Evolutionary conservation across 2,113 vertebrate species (phyloP).

Genomic region (Pantherophis guttatus): DNA sequence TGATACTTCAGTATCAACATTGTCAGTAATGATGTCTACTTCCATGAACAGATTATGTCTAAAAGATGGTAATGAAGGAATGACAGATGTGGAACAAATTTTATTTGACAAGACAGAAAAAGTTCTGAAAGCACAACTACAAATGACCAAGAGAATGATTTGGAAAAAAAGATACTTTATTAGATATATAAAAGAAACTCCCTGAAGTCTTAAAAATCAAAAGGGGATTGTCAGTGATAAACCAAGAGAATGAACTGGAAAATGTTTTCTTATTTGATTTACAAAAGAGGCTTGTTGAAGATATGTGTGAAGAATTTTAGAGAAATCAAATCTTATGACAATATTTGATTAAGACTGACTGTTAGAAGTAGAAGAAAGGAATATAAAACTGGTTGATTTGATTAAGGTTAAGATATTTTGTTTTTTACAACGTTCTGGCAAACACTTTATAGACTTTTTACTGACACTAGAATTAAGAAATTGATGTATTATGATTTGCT

Average conservation of each 20-base stretch:
- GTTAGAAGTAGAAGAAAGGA: not conserved
- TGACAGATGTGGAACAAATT: not conserved
- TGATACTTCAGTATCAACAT: not conserved
- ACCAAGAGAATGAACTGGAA: not conserved
- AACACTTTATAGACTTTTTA: not conserved
- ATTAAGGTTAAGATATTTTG: not conserved
- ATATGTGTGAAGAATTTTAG: not conserved
- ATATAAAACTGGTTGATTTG: not conserved
- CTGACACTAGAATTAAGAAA: not conserved
- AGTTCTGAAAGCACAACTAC: not conserved
- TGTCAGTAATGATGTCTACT: not conserved
- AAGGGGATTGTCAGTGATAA: not conserved
- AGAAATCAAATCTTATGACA: not conserved
- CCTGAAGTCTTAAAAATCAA: not conserved
- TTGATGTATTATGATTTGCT: not conserved
- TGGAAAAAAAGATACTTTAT: not conserved
- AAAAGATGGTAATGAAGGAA: not conserved
- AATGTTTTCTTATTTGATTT: not conserved
- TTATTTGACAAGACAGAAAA: not conserved
- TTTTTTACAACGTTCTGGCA: not conserved
- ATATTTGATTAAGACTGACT: not conserved
- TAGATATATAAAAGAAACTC: not conserved
- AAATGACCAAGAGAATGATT: not conserved
- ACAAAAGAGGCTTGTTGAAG: not conserved
- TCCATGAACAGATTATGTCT: not conserved